Conservation (phyloP, 2,797 vertebrate species). For the Ctenopoma kingsleyae region DNA sequence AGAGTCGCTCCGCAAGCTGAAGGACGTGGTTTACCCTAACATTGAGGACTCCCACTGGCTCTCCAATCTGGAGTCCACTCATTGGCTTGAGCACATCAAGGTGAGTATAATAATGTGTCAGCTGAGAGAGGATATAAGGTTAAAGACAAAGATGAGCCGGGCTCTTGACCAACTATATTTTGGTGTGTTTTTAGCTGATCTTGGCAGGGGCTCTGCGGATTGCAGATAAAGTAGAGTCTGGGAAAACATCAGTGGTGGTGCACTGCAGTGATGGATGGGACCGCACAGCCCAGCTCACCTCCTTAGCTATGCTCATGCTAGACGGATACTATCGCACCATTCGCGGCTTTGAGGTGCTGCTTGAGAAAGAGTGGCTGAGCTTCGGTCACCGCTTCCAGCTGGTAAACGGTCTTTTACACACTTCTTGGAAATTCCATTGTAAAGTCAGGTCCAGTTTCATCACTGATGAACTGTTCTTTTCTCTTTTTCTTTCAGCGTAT, state of each 20-base stretch:
- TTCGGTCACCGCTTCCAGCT: slow-evolving; percentile 97
- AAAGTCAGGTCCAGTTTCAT: background rate
- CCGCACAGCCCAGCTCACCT: slow-evolving; percentile 94
- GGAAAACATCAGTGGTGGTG: slow-evolving; percentile 96
- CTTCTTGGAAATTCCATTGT: background rate
- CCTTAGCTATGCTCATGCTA: slow-evolving; percentile 95
- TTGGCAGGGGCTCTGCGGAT: slow-evolving; percentile 94
- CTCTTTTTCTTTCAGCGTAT: slow-evolving; percentile 86
- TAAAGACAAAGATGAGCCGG: background rate
- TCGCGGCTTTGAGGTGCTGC: slow-evolving; percentile 92
- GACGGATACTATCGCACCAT: slow-evolving; percentile 94
- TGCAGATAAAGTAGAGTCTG: slow-evolving; percentile 96
- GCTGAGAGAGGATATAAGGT: background rate
- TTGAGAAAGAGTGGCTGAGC: slow-evolving; percentile 98
- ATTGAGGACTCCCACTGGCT: slow-evolving; percentile 97
- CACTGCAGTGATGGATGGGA: slow-evolving; percentile 99
- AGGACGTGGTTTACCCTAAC: slow-evolving; percentile 96
- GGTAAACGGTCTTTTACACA: slow-evolving; percentile 77
- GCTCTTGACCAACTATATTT: background rate
- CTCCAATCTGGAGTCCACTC: slow-evolving; percentile 96
- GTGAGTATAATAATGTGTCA: slow-evolving; percentile 69
- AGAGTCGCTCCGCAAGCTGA: slow-evolving; percentile 94
- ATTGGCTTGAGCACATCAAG: slow-evolving; percentile 99
- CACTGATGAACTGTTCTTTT: background rate
- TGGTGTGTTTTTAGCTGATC: slow-evolving; percentile 85